Base-by-base conservation (phyloP, 2,113 vertebrate genomes). In the Scatophagus argus region DNA sequence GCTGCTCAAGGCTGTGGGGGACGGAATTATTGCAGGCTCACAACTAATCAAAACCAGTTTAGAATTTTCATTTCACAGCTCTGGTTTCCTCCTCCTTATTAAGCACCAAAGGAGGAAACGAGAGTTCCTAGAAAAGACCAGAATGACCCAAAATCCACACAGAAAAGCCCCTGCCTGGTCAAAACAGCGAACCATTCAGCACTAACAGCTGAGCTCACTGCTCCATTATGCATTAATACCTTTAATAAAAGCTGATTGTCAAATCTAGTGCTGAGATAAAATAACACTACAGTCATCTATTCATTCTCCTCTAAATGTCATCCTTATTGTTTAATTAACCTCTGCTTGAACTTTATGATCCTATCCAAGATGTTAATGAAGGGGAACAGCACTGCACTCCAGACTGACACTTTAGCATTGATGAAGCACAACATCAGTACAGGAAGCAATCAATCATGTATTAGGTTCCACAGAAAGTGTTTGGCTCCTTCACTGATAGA, bases 291-390 rank as follows among this genome's bases (percentile, higher is more conserved):
- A 19, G 17, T 62, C 32, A 71, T 44, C 60, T 7, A 1, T 60
- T 74, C 58, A 56, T 25, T 55, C 52, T 46, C 7, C n/a, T 82
- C 76, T 86, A 90, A 93, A 93, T 92, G 80, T 84, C 91, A 92
- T 23, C 41, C 58, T 65, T 13, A 51, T 66, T 61, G 75, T 87
- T 44, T 83, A 81, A 94, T 94, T 92, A 94, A 91, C 91, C 85
- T 85, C 69, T 39, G 38, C 27, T 60, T 85, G 84, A 89, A 81
- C 82, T 64, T 52, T 27, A 52, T 71, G 17, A 46, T 75, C 39
- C 12, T n/a, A 67, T 86, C 46, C 46, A 21, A 46, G 34, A 49
- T 64, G 27, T 75, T 88, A 72, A 84, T 81, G 56, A 79, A 44
- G 44, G 29, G 34, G 62, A 79, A 49, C 43, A 25, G 65, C 47